Conservation (phyloP, 2,797 vertebrate genomes). For the Pterois miles region DNA sequence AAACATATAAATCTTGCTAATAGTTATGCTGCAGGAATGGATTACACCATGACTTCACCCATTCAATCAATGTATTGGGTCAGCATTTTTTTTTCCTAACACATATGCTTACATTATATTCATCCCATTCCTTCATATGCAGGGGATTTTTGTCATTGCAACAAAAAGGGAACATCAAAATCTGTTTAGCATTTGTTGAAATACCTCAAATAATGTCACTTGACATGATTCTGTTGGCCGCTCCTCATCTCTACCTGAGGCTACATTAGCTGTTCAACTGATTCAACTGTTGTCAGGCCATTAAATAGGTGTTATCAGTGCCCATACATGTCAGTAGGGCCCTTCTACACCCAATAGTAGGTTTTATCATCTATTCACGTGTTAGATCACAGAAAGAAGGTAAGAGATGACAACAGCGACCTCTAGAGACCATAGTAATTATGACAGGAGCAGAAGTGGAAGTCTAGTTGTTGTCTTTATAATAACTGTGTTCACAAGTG, state of each 20-base stretch:
- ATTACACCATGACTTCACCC: conserved; percentile 32
- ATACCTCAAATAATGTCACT: neutral
- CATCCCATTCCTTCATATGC: neutral
- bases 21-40: conserved; percentile 40
- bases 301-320: too few species aligned
- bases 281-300: too few species aligned
- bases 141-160: conserved; percentile 11
- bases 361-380: too few species aligned
- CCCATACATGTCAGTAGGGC: too few species aligned
- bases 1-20: conserved; percentile 70
- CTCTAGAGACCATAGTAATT: rapidly evolving
- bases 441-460: too few species aligned
- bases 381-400: too few species aligned
- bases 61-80: conserved; percentile 26
- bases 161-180: neutral
- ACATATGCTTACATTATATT: conserved; percentile 2
- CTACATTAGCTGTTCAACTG: neutral
- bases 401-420: too few species aligned
- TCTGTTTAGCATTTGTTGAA: neutral
- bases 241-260: neutral
- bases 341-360: too few species aligned
- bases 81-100: conserved; percentile 22
- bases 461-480: too few species aligned
- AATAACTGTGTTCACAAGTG: rapidly evolving
- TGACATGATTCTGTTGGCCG: neutral